A percentile compares a stretch with the other conserved stretches of the same genome.
Evolutionary conservation across 2,888 invertebrate species (phyloP).

Genomic region (Drosophila multiciliata): DNA sequence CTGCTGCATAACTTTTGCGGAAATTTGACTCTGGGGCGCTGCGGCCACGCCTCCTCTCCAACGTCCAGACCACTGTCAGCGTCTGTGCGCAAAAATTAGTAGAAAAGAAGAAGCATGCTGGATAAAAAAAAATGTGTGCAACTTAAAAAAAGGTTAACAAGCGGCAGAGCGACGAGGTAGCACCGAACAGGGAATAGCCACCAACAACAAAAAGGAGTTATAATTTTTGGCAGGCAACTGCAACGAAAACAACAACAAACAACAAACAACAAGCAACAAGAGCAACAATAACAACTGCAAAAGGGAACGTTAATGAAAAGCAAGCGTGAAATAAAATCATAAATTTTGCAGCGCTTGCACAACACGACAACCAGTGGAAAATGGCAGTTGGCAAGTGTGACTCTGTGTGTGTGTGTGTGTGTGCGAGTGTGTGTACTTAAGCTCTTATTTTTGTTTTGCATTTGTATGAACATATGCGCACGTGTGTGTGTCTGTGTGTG

Average conservation of each 20-base stretch:
- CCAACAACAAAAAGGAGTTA: slow-evolving; percentile 43
- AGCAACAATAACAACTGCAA: slow-evolving; percentile 30
- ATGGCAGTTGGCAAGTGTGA: slow-evolving; percentile 24
- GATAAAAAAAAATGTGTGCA: slow-evolving; percentile 25
- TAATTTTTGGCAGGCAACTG: slow-evolving; percentile 52
- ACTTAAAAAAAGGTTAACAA: slow-evolving; percentile 78
- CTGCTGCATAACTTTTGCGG: slow-evolving; percentile 77
- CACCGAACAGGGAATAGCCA: slow-evolving; percentile 55
- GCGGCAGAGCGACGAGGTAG: slow-evolving; percentile 58
- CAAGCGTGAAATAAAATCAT: slow-evolving; percentile 81
- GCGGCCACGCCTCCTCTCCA: slow-evolving; percentile 42
- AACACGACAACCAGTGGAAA: slow-evolving; percentile 42
- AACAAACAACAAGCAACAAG: slow-evolving; percentile 11
- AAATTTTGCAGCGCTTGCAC: slow-evolving; percentile 70
- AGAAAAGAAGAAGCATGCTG: slow-evolving; percentile 40
- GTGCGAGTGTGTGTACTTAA: slow-evolving; percentile 12
- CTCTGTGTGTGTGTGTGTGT: slow-evolving; percentile 1
- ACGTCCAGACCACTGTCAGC: slow-evolving; percentile 30
- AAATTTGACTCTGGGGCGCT: slow-evolving; percentile 70
- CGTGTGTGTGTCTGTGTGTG: slow-evolving; percentile 16
- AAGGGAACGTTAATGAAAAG: slow-evolving; percentile 75
- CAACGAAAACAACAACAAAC: slow-evolving; percentile 23
- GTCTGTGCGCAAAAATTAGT: slow-evolving; percentile 69
- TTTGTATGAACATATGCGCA: slow-evolving; percentile 50
- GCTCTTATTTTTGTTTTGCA: slow-evolving; percentile 60